Evolutionary conservation across 1,140 invertebrate species (phyloP).

Genomic region (Aphelenchoides besseyi): DNA sequence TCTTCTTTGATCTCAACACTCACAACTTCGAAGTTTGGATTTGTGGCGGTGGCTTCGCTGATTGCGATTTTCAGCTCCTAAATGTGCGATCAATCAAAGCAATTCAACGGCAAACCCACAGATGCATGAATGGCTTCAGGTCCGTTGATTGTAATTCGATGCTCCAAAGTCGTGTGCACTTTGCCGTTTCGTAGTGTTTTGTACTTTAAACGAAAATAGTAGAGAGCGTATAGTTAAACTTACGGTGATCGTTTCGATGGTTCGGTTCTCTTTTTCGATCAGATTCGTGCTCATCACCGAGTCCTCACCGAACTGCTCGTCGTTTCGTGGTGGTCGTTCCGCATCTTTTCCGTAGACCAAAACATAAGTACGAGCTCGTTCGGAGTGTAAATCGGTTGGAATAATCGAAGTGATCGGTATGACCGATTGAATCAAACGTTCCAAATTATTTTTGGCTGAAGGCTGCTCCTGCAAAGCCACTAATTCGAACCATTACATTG

Average conservation of each 20-base stretch:
- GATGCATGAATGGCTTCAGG: conserved; percentile 93
- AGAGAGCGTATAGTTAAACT: neutral
- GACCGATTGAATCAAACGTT: neutral
- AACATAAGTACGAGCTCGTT: neutral
- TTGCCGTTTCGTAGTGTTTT: conserved; percentile 92
- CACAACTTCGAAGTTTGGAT: neutral
- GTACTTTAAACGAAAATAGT: conserved; percentile 66
- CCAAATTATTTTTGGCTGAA: neutral
- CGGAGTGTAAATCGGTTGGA: neutral
- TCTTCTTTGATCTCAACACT: neutral
- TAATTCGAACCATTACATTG: too few species aligned
- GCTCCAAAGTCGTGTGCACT: conserved; percentile 88
- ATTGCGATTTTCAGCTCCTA: neutral
- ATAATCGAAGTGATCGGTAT: neutral
- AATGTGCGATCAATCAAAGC: neutral
- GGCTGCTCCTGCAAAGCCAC: too few species aligned
- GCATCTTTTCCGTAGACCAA: neutral
- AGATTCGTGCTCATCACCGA: conserved; percentile 68
- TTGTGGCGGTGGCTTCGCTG: neutral
- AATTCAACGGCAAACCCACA: conserved; percentile 39
- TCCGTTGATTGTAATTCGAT: conserved; percentile 93
- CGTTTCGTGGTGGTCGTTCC: neutral
- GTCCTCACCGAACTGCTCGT: conserved; percentile 39
- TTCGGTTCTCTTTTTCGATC: conserved; percentile 88
- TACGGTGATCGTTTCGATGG: conserved; percentile 85